Percentiles rank a stretch among this genome's conserved stretches.
phyloP scores from a whole-genome alignment of 2,113 vertebrate species.

The Meleagris gallopavo region DNA sequence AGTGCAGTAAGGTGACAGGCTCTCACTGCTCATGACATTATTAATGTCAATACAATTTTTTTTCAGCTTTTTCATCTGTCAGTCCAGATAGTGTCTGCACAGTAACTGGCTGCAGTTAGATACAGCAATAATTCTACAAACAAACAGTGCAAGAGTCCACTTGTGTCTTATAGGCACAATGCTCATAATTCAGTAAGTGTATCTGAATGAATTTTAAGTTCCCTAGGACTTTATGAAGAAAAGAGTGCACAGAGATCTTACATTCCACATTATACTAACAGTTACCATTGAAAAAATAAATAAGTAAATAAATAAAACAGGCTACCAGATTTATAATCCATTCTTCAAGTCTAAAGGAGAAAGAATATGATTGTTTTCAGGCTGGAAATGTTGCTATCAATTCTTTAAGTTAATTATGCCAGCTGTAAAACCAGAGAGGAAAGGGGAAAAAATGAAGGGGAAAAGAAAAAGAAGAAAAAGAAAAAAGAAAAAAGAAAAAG shows the following conservation, averaged over 20 bases:
- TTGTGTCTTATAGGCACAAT: not conserved
- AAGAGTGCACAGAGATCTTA: not conserved
- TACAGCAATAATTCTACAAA: not conserved
- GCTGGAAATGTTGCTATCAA: not conserved
- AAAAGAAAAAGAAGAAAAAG: no score
- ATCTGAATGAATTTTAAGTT: not conserved
- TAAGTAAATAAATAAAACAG: not conserved
- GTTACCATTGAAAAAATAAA: not conserved
- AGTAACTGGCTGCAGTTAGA: not conserved
- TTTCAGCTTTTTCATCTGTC: not conserved
- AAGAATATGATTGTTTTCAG: not conserved
- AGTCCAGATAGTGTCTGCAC: not conserved
- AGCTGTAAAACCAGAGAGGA: not conserved
- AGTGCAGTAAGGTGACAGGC: not conserved
- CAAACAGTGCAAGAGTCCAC: not conserved
- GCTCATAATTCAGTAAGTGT: not conserved
- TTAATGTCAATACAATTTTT: not conserved
- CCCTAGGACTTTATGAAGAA: not conserved
- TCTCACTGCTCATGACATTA: not conserved
- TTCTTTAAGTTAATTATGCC: not conserved
- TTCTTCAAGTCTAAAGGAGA: not conserved
- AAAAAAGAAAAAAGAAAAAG: no score
- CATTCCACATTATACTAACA: not conserved
- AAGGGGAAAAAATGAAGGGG: not conserved
- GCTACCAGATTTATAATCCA: not conserved